Percentiles rank a stretch among this genome's conserved stretches.
phyloP scores from a whole-genome alignment of 2,888 invertebrate genomes.

The Cheilosia vernalis region DNA sequence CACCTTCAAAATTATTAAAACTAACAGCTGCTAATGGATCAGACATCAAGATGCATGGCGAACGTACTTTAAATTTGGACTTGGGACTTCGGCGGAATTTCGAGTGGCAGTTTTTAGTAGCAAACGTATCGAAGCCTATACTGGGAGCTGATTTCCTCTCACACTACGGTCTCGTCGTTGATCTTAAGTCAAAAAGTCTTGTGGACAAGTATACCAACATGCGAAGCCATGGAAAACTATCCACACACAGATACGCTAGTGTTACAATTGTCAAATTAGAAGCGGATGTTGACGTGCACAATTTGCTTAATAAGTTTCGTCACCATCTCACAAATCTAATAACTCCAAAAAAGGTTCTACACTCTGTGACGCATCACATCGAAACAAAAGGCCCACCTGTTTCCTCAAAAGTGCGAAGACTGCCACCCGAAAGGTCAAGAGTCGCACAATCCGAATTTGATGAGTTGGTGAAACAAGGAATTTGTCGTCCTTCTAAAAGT shows the following conservation, averaged over 20 bases:
- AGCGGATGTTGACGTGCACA: not conserved
- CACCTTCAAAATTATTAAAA: not conserved
- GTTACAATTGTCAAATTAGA: not conserved
- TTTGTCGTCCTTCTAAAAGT: constrained; percentile 1
- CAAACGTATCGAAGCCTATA: not conserved
- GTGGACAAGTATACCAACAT: not conserved
- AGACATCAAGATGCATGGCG: not conserved
- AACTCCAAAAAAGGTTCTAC: not conserved
- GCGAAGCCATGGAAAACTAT: too few relatives aligned
- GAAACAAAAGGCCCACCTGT: not conserved
- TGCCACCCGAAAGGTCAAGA: not conserved
- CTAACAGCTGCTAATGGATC: not conserved
- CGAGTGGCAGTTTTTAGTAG: constrained; percentile 3
- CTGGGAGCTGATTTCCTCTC: constrained; percentile 3
- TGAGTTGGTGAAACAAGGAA: not conserved
- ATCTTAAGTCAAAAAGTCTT: not conserved
- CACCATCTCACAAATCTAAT: not conserved
- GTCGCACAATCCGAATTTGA: not conserved
- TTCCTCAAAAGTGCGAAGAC: not conserved
- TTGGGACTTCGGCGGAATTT: constrained; percentile 5
- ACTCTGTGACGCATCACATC: not conserved
- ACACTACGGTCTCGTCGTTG: not conserved
- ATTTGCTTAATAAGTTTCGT: not conserved
- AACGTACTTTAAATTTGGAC: not conserved
- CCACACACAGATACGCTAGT: too few relatives aligned